Evolutionary conservation across 1,140 invertebrate species (phyloP), one percentile per base, ranked within the genome.

Genomic region (Trichogramma pretiosum): DNA sequence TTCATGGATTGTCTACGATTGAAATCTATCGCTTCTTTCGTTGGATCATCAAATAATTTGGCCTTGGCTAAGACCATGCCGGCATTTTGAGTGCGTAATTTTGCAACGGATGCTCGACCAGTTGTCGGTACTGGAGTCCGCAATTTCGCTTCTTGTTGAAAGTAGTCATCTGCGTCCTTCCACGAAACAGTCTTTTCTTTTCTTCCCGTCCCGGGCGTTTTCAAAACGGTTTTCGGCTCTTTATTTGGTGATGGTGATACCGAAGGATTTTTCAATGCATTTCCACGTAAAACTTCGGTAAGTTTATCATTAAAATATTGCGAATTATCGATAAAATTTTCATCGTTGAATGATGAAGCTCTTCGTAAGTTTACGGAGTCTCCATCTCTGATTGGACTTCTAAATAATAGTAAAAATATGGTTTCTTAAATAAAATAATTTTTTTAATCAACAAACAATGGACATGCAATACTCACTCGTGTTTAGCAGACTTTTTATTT

Each of bases 31-130:
- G 17, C 22, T 41, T 34, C 52, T 46, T 26, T 53, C 14, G 18
- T 40, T 2, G 10, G 50, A 42, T 72, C 71, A 54, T 82, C 78
- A 55, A 83, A 84, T 5, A 82, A 61, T 56, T 75, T 78, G 1
- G 79, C 78, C 65, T 80, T 82, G 0, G 77, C 79, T 24, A 80
- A 54, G 1, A 84, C 81, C 79, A 82, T 82, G 5, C 81, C 81
- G 9, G 78, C 78, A 58, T 83, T 83, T 62, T 81, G 77, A 24
- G 70, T 71, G 28, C 80, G 64, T 5, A 84, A 56, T 57, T 78
- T 76, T 1, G 77, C 77, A 5, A 84, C 70, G 0, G 81, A 83
- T 1, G 76, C 74, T 36, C 81, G 67, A 2, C 78, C 77, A 11
- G 69, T 75, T 26, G 70, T 64, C 14, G 59, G 54, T 30, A 63